Conservation (phyloP, 1,140 invertebrate species). For the Arctopsyche grandis region DNA sequence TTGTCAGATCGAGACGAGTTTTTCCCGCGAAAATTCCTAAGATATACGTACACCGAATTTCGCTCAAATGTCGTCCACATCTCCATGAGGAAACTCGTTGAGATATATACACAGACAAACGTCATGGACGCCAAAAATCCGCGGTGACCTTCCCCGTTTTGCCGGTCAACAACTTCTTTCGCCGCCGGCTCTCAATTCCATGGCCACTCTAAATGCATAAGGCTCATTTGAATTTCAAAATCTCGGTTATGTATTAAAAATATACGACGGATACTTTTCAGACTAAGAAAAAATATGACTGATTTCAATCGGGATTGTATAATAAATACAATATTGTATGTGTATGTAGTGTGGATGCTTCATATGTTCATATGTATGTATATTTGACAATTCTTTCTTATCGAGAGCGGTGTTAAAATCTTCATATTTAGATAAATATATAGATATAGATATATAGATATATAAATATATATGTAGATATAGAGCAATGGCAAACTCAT, state of each 20-base stretch:
- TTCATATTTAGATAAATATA: neutral
- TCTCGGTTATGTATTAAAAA: constrained; percentile 21
- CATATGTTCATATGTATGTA: no score
- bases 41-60: no score
- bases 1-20: no score
- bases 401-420: neutral
- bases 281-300: no score
- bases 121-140: neutral
- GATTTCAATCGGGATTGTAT: no score
- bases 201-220: constrained; percentile 18
- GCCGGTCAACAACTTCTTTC: constrained; percentile 31
- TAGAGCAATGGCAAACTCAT: no score
- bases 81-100: no score
- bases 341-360: no score
- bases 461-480: neutral
- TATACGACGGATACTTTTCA: neutral
- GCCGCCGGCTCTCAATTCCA: constrained; percentile 23
- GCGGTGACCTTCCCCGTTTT: constrained; percentile 20
- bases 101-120: no score
- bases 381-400: neutral
- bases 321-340: no score
- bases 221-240: constrained; percentile 24
- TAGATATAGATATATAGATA: neutral
- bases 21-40: no score
- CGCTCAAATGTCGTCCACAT: no score